A percentile compares a stretch with the other conserved stretches of the same genome.
These are phyloP conservation scores for Cryptoprocta ferox DNA, from an alignment of 2,797 vertebrate species.

Conservation along the genomic window DNA sequence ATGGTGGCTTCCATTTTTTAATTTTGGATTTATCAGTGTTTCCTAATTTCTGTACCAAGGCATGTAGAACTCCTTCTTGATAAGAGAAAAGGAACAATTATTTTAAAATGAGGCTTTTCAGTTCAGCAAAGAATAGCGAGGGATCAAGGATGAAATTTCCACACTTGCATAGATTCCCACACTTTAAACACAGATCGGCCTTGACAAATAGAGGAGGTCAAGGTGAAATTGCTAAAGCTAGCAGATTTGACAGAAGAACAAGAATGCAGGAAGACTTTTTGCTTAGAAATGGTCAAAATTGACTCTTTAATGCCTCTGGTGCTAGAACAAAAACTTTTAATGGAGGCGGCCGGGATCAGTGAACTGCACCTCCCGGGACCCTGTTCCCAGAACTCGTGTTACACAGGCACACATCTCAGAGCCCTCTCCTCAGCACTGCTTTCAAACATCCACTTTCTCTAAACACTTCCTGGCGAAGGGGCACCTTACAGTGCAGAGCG, in stretches of 20 bases:
- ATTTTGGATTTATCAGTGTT: neutral
- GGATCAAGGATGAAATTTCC: neutral
- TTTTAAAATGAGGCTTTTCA: neutral
- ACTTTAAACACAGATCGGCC: neutral
- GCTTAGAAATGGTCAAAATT: neutral
- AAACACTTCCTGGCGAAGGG: neutral
- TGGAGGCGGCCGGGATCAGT: rapidly evolving
- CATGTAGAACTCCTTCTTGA: neutral
- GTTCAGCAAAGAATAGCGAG: neutral
- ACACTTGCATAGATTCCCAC: neutral
- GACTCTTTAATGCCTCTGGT: neutral
- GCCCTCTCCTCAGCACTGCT: rapidly evolving
- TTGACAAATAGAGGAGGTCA: neutral
- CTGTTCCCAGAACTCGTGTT: neutral
- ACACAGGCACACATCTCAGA: neutral
- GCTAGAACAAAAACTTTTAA: neutral
- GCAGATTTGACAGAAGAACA: neutral
- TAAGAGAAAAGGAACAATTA: neutral
- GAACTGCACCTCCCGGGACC: neutral
- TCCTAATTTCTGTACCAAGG: neutral
- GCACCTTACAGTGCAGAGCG: neutral
- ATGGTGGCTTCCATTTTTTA: neutral
- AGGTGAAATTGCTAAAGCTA: neutral
- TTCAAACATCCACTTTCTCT: neutral
- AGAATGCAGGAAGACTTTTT: neutral